Percentiles rank a stretch among this genome's conserved stretches.
Conservation (phyloP, 1,140 invertebrate genomes). For the Trachymyrmex cornetzi region DNA sequence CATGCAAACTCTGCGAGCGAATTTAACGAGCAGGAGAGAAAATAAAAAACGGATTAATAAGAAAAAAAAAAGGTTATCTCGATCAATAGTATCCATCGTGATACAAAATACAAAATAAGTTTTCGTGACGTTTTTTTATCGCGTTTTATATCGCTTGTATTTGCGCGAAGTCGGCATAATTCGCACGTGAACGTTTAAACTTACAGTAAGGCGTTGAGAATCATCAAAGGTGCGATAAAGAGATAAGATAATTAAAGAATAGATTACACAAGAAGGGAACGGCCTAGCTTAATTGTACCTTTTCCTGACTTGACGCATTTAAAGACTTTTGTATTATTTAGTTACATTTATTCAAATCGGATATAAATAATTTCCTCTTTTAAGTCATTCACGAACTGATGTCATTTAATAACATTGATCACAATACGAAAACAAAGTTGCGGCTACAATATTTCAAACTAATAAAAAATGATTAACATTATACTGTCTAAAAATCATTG, state of each 20-base stretch:
- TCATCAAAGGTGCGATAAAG: conserved; percentile 37
- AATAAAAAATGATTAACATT: not conserved
- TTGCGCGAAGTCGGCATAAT: conserved; percentile 7
- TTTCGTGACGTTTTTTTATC: not conserved
- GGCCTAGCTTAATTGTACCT: conserved; percentile 5
- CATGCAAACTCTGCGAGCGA: not conserved
- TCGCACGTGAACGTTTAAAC: not conserved
- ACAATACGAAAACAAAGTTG: not conserved
- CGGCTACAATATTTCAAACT: not conserved
- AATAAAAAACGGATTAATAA: conserved; percentile 19
- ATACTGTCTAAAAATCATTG: not conserved
- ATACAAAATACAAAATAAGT: not conserved
- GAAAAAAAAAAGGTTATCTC: not conserved
- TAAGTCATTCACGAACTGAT: not conserved
- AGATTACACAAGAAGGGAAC: conserved; percentile 34
- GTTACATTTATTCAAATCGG: not conserved
- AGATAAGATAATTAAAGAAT: conserved; percentile 63
- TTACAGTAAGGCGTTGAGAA: not conserved
- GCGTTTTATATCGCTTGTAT: not conserved
- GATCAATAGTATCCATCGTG: not conserved
- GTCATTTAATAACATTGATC: not conserved
- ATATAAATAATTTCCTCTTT: not conserved
- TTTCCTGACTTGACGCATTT: not conserved
- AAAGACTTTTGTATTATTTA: conserved; percentile 3
- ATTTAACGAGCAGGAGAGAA: not conserved